These are phyloP conservation scores for Erpobdella octoculata DNA, from an alignment of 2,888 invertebrate genomes.

Conservation along the genomic window DNA sequence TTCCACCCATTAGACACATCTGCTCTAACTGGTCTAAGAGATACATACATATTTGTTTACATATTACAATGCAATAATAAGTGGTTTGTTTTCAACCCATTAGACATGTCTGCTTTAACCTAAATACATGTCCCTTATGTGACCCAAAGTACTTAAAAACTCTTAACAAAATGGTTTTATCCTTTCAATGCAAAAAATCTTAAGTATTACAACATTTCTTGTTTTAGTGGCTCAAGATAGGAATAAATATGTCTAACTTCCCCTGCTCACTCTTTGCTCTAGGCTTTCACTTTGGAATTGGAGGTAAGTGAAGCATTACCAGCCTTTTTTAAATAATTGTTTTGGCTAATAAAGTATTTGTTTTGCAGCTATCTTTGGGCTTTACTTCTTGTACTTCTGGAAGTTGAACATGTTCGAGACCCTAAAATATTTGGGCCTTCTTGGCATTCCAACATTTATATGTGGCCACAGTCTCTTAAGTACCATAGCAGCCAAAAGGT, in stretches of 20 bases:
- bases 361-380: slow-evolving; percentile 66
- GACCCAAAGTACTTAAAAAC: background rate
- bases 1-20: background rate
- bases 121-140: background rate
- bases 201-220: background rate
- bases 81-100: background rate
- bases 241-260: slow-evolving; percentile 76
- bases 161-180: too few species aligned
- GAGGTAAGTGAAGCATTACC: slow-evolving; percentile 57
- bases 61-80: background rate
- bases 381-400: slow-evolving; percentile 87
- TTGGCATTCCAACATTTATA: slow-evolving; percentile 82
- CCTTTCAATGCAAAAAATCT: too few species aligned
- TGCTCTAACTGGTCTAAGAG: slow-evolving; percentile 7
- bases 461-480: slow-evolving; percentile 84
- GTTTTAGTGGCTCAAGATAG: slow-evolving; percentile 71
- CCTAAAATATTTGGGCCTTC: slow-evolving; percentile 73
- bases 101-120: background rate
- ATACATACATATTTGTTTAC: background rate
- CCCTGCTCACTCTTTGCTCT: slow-evolving; percentile 71
- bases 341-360: background rate
- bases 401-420: slow-evolving; percentile 92
- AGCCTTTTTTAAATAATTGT: background rate
- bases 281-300: slow-evolving; percentile 80
- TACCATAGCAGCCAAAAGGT: slow-evolving; percentile 60